phyloP scores from a whole-genome alignment of 2,888 invertebrate genomes.

The Patella caerulea region DNA sequence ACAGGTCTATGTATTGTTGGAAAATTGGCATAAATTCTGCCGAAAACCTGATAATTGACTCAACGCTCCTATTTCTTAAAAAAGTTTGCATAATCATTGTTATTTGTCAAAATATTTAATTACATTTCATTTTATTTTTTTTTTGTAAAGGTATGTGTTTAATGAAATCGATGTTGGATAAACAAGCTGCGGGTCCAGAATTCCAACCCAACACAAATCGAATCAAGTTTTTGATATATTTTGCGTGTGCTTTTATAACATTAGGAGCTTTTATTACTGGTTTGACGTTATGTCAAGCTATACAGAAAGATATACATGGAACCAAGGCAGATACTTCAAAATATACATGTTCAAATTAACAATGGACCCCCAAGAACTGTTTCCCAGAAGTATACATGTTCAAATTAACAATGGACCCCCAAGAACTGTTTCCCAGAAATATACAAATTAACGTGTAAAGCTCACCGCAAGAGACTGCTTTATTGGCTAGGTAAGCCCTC shows the following conservation, averaged over 20 bases:
- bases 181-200: conserved; percentile 33
- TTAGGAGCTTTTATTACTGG: conserved; percentile 70
- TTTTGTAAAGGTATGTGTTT: conserved; percentile 66
- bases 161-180: conserved; percentile 53
- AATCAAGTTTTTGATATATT: conserved; percentile 41
- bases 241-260: conserved; percentile 59
- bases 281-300: conserved; percentile 66
- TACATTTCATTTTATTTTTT: not conserved
- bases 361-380: not conserved
- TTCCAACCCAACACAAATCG: conserved; percentile 33
- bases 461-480: no score
- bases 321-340: conserved; percentile 57
- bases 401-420: no score
- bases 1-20: no score
- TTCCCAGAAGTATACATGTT: no score
- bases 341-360: conserved; percentile 43
- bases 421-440: no score
- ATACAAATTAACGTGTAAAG: no score
- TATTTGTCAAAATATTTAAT: no score
- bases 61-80: no score
- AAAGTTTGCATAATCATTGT: no score
- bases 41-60: no score
- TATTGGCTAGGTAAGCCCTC: no score
- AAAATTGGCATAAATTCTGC: no score
- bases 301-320: conserved; percentile 58